phyloP scores from a whole-genome alignment of 1,140 invertebrate species.

The Daktulosphaira vitifoliae region DNA sequence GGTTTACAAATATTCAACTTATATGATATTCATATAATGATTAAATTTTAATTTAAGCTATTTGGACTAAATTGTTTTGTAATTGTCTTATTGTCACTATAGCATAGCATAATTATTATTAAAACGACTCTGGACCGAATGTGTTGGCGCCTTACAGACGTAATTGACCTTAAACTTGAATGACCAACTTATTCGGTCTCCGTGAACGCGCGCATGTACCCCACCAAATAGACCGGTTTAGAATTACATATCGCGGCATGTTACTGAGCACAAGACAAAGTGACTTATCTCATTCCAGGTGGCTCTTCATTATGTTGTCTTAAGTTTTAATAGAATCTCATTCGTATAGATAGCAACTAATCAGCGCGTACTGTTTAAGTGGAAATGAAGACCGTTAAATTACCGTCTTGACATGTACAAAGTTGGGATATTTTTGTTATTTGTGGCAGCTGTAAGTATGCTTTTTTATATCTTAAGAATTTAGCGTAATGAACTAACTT shows the following conservation, averaged over 20 bases:
- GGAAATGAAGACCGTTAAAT: background rate
- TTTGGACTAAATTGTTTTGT: too few relatives aligned
- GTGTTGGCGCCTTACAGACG: conserved; percentile 1
- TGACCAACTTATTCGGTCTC: conserved; percentile 31
- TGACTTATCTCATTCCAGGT: conserved; percentile 22
- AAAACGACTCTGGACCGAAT: background rate
- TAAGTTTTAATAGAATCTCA: background rate
- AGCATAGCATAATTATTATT: too few relatives aligned
- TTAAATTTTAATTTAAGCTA: too few relatives aligned
- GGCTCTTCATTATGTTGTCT: background rate
- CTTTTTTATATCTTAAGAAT: too few relatives aligned
- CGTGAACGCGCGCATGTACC: conserved; percentile 27
- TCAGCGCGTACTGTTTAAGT: background rate
- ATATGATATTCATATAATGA: too few relatives aligned
- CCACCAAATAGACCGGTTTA: conserved; percentile 26
- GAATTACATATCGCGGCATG: conserved; percentile 3
- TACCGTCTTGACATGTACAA: background rate
- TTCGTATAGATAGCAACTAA: background rate
- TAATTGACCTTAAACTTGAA: conserved; percentile 33
- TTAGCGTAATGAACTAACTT: too few relatives aligned
- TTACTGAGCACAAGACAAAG: conserved; percentile 3
- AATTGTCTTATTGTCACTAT: too few relatives aligned
- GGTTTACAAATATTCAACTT: too few relatives aligned
- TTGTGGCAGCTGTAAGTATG: conserved; percentile 16
- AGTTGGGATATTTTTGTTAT: conserved; percentile 18